Evolutionary conservation across 1,140 invertebrate genomes (phyloP), one percentile per base, ranked within the genome.

Genomic region (Tetragonula clypearis): DNA sequence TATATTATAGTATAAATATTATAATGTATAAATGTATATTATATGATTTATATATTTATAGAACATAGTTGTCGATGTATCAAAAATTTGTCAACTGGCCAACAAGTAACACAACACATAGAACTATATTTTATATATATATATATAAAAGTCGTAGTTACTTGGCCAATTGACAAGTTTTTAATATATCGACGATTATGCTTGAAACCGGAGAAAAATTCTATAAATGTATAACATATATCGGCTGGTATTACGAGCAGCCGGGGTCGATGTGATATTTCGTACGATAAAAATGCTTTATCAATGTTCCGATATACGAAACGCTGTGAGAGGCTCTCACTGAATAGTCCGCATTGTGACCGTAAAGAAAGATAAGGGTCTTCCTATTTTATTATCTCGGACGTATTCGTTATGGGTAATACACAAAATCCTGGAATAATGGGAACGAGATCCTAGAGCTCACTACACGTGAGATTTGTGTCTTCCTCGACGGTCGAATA

Each of bases 351-450:
- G 68, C 55, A 79, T 58, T 79, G 66, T 79, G 68, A 72, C 56
- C 58, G 56, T 81, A 74, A 85, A 85, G 78, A 55, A 41, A 88
- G 68, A 82, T 82, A 82, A 82, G 26, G 65, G 72, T 35, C 71
- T 86, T 79, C 69, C 79, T 71, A 69, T 71, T 86, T 88, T 86
- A 77, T 86, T 85, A 88, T 86, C 62, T 79, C 49, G 71, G 84
- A 88, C 80, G 85, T 88, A 88, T 86, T 88, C 87, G 88, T 89
- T 89, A 88, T 89, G 79, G 88, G 72, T 86, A 88, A 88, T 89
- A 89, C 77, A 86, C 80, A 74, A 80, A 86, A 88, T 89, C 87
- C 88, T 88, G 66, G 77, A 88, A 86, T 89, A 89, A 89, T 89
- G 79, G 88, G 87, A 89, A 84, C 68, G 84, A 71, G 87, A 89